Evolutionary conservation across 2,797 vertebrate genomes (phyloP).

Genomic region (Allochrocebus solatus): DNA sequence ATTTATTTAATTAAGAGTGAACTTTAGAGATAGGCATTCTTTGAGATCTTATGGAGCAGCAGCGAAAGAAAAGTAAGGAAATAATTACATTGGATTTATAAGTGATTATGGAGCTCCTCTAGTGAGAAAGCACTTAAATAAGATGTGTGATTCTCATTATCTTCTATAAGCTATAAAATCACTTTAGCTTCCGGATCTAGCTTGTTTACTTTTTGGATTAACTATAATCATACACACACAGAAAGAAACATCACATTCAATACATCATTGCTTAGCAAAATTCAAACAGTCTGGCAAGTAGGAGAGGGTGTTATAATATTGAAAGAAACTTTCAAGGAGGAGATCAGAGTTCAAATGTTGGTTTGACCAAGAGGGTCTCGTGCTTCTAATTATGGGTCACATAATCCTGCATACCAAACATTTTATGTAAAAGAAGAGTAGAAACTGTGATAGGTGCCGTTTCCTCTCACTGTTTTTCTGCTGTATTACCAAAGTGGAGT

Average conservation of each 20-base stretch:
- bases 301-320: background rate
- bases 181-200: background rate
- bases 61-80: background rate
- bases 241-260: background rate
- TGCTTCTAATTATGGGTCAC: background rate
- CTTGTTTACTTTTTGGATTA: conserved; percentile 37
- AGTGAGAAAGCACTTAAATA: conserved; percentile 26
- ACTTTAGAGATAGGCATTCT: background rate
- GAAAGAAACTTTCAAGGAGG: background rate
- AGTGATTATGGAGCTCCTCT: background rate
- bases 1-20: conserved; percentile 50
- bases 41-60: background rate
- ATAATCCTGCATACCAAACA: background rate
- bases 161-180: background rate
- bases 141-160: background rate
- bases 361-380: background rate
- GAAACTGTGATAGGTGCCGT: background rate
- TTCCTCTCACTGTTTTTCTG: background rate
- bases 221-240: background rate
- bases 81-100: conserved; percentile 44
- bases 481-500: background rate
- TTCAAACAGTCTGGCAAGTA: background rate
- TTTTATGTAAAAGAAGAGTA: background rate
- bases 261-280: background rate
- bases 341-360: background rate